Evolutionary conservation across 2,888 invertebrate species (phyloP).

Genomic region (Macrosiphum euphorbiae): DNA sequence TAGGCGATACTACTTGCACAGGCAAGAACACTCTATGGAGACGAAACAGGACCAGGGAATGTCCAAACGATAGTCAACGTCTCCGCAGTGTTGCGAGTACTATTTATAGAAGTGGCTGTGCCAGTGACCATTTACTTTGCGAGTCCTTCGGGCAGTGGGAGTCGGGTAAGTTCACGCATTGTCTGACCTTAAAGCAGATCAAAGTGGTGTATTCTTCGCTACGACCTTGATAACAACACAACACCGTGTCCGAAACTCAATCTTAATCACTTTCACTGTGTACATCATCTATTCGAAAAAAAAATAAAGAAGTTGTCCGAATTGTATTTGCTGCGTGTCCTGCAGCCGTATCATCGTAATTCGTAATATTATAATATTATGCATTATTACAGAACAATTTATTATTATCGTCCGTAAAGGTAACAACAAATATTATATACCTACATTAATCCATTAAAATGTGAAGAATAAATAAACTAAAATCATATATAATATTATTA

Average conservation of each 20-base stretch:
- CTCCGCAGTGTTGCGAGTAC: slow-evolving; percentile 7
- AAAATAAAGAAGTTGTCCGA: background rate
- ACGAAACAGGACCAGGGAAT: slow-evolving; percentile 37
- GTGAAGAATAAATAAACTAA: background rate
- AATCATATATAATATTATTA: background rate
- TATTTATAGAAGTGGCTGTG: slow-evolving; percentile 52
- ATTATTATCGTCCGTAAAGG: background rate
- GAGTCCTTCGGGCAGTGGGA: slow-evolving; percentile 48
- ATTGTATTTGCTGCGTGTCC: background rate
- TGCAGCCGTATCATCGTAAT: background rate
- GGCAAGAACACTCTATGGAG: background rate
- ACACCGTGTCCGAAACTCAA: background rate
- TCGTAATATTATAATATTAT: background rate
- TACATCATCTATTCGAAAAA: background rate
- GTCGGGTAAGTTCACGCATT: slow-evolving; percentile 44
- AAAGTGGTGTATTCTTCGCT: slow-evolving; percentile 36
- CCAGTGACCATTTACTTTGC: background rate
- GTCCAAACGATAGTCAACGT: slow-evolving; percentile 60
- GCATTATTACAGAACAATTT: background rate
- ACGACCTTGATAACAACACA: slow-evolving; percentile 37
- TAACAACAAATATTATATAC: background rate
- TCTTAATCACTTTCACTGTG: slow-evolving; percentile 34
- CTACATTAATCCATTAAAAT: background rate
- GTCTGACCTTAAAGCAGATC: slow-evolving; percentile 49
- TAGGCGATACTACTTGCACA: background rate